Conservation (phyloP, 2,797 vertebrate species). For the Dicrostonyx torquatus region DNA sequence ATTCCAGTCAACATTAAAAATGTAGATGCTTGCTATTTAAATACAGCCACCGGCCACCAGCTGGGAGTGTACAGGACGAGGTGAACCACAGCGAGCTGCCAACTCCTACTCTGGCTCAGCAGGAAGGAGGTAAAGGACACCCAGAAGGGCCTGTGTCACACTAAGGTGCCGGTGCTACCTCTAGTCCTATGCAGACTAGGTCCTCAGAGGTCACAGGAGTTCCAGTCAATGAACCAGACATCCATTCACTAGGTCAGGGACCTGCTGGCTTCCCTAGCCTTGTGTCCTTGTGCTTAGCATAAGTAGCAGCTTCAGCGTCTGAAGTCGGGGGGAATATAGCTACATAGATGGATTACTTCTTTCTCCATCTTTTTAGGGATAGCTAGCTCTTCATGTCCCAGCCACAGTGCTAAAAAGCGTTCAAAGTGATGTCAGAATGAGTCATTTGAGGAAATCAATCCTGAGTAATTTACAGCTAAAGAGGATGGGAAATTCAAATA, state of each 20-base stretch:
- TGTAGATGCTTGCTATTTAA: constrained; percentile 77
- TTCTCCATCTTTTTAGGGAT: background rate
- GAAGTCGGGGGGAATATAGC: background rate
- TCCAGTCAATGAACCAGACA: background rate
- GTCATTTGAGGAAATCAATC: background rate
- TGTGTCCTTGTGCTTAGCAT: background rate
- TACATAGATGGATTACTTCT: background rate
- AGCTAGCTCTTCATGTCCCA: background rate
- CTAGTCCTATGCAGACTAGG: background rate
- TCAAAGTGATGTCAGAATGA: background rate
- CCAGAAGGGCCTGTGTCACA: background rate
- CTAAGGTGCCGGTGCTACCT: background rate
- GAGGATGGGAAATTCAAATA: background rate
- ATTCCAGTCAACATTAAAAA: constrained; percentile 79
- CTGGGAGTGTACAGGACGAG: background rate
- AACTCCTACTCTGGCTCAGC: background rate
- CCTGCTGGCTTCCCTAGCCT: background rate
- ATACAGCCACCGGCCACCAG: constrained; percentile 63
- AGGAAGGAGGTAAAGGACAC: constrained; percentile 7
- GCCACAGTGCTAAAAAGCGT: background rate
- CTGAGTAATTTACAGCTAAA: constrained; percentile 6
- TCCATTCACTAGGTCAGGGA: background rate
- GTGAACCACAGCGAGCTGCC: constrained; percentile 42
- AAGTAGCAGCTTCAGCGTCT: background rate
- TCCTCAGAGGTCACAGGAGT: background rate